Base-by-base conservation (phyloP, 2,797 vertebrate species). In the Amblyraja radiata region DNA sequence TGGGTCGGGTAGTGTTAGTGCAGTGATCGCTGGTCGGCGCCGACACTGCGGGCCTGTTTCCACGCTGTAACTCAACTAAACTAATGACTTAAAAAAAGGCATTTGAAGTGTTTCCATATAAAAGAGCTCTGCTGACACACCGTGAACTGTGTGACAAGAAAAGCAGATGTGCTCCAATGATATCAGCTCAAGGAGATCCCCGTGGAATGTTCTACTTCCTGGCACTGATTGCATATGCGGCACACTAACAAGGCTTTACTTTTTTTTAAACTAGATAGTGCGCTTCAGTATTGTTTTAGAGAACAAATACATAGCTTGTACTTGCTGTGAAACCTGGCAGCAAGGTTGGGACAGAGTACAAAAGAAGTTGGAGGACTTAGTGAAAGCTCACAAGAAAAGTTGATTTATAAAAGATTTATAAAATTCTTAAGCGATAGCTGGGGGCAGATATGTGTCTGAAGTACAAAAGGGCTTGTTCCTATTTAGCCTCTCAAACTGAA, bases 131-230 rank as follows among this genome's bases (percentile, higher is more conserved):
- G 81, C 10, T 54, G 36, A 46, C 46, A 46, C 11, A 4, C 36
- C 54, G 39, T 23, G 32, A 36, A 36, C 65, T 90, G 23, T 71
- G 1, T 73, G 23, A 54, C 71, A 91, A 71, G 18, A n/a, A 90
- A 90, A 86, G 25, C 83, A 86, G 58, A 46, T 73, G 68, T 90
- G 65, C 36, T 90, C 32, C 32, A 65, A n/a, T 61, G n/a, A 90
- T 36, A 68, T 90, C 63, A 71, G 32, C 86, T 90, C 32, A 68
- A 11, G 14, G 63, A 32, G 86, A 71, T 90, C 65, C 65, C 68
- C 36, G 9, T 90, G 32, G 88, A 90, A 36, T 9, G 23, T 2
- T 90, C 88, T 73, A 13, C 63, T 90, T 90, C 23, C 88, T 73
- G 68, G 36, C 88, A 73, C 36, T 46, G 36, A 90, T 46, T 90